These are phyloP conservation scores for Falco rusticolus DNA, from an alignment of 2,797 vertebrate species.

Conservation along the genomic window DNA sequence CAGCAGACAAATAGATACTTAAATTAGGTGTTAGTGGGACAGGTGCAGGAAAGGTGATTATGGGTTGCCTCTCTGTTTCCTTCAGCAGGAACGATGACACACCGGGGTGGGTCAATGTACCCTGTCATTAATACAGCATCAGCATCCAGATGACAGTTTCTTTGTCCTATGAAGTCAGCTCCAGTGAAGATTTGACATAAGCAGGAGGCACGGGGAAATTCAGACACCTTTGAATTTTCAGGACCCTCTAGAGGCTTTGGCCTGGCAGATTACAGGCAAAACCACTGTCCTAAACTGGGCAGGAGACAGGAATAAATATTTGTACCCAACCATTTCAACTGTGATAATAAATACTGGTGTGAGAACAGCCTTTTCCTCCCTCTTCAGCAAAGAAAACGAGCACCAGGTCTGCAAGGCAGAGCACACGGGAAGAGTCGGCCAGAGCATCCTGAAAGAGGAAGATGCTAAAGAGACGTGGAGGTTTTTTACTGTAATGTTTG, in stretches of 20 bases:
- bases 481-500: not conserved
- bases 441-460: not conserved
- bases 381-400: not conserved
- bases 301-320: not conserved
- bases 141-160: not conserved
- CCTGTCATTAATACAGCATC: slow-evolving; percentile 19
- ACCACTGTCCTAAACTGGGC: not conserved
- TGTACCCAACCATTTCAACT: not conserved
- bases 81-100: not conserved
- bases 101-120: not conserved
- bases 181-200: not conserved
- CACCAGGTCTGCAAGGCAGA: not conserved
- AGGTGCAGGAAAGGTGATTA: slow-evolving; percentile 14
- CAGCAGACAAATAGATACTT: not conserved
- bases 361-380: not conserved
- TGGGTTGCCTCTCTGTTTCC: slow-evolving; percentile 22
- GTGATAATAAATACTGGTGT: not conserved
- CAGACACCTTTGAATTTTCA: not conserved
- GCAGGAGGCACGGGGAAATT: not conserved
- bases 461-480: not conserved
- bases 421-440: not conserved
- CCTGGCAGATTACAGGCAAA: not conserved
- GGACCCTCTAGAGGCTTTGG: not conserved
- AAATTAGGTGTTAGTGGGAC: slow-evolving; percentile 11
- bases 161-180: slow-evolving; percentile 13